Evolutionary conservation across 2,888 invertebrate genomes (phyloP).

Genomic region (Cheiracanthium punctorium): DNA sequence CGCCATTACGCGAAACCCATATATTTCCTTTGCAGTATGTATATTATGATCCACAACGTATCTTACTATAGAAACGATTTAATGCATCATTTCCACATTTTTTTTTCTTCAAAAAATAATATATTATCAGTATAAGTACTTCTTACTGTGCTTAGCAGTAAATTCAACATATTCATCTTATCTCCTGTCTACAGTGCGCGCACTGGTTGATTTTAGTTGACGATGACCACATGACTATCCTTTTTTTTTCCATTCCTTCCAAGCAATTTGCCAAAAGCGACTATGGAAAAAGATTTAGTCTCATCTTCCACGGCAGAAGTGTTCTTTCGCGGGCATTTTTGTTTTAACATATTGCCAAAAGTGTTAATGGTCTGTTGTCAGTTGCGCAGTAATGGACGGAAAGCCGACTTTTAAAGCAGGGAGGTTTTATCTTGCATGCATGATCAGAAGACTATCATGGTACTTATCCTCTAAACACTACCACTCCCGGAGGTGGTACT

Average conservation of each 20-base stretch:
- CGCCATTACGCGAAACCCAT: not conserved
- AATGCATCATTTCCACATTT: constrained; percentile 29
- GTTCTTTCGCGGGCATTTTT: not conserved
- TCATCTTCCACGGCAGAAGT: not conserved
- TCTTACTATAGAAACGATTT: constrained; percentile 9
- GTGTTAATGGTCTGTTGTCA: constrained; percentile 67
- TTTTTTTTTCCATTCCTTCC: constrained; percentile 5
- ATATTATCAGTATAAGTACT: constrained; percentile 30
- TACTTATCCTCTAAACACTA: constrained; percentile 27
- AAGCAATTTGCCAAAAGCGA: constrained; percentile 12
- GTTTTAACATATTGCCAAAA: constrained; percentile 39
- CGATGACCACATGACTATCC: constrained; percentile 27
- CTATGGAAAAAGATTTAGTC: constrained; percentile 18
- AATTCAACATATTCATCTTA: constrained; percentile 36
- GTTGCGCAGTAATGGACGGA: constrained; percentile 32
- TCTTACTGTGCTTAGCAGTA: constrained; percentile 23
- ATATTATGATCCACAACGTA: constrained; percentile 14
- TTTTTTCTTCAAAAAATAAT: constrained; percentile 8
- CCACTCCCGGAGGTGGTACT: constrained; percentile 38
- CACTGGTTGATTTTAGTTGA: constrained; percentile 16
- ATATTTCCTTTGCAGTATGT: not conserved
- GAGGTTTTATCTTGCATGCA: constrained; percentile 16
- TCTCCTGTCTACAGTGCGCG: constrained; percentile 33
- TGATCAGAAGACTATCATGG: constrained; percentile 30
- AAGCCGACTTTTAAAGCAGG: constrained; percentile 25